Evolutionary conservation across 92 coral and sea anemone genomes (phyloP).

Genomic region (Porites rus): DNA sequence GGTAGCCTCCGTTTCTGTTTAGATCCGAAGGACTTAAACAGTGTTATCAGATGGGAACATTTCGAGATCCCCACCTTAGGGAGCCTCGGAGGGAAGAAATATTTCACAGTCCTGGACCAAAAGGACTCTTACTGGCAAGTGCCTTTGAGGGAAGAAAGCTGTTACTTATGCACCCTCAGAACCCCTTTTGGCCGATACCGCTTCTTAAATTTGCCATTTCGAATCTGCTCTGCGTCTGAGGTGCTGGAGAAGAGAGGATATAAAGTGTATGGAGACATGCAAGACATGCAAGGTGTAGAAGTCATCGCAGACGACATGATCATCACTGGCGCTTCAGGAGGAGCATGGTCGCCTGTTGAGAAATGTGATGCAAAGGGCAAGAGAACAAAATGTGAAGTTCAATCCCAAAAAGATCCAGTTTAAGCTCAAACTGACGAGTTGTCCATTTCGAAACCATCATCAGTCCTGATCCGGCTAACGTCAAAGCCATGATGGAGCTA

Average conservation of each 20-base stretch:
- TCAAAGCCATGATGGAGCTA: not conserved
- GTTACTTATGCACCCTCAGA: conserved; percentile 58
- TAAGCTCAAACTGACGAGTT: not conserved
- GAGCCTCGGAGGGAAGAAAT: not conserved
- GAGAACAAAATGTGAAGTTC: conserved; percentile 18
- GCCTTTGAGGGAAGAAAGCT: conserved; percentile 54
- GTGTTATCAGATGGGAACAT: too few species aligned
- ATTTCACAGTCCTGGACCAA: conserved; percentile 47
- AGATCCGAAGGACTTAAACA: too few species aligned
- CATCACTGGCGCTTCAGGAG: conserved; percentile 50
- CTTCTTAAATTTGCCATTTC: conserved; percentile 50
- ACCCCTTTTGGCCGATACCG: conserved; percentile 47
- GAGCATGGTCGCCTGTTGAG: conserved; percentile 39
- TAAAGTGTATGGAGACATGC: conserved; percentile 59
- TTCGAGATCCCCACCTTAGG: too few species aligned
- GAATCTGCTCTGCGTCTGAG: conserved; percentile 48
- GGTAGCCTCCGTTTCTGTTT: too few species aligned
- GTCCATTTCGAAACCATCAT: too few species aligned
- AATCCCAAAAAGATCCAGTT: conserved; percentile 17
- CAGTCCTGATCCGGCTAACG: too few species aligned
- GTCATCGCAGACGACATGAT: conserved; percentile 58
- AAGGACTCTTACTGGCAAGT: conserved; percentile 65
- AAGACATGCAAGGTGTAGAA: conserved; percentile 28
- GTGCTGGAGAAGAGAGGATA: conserved; percentile 52
- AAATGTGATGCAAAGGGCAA: conserved; percentile 5